A percentile compares a stretch with the other conserved stretches of the same genome.
Evolutionary conservation across 2,888 invertebrate genomes (phyloP).

Genomic region (Hirtodrosophila trivittata): DNA sequence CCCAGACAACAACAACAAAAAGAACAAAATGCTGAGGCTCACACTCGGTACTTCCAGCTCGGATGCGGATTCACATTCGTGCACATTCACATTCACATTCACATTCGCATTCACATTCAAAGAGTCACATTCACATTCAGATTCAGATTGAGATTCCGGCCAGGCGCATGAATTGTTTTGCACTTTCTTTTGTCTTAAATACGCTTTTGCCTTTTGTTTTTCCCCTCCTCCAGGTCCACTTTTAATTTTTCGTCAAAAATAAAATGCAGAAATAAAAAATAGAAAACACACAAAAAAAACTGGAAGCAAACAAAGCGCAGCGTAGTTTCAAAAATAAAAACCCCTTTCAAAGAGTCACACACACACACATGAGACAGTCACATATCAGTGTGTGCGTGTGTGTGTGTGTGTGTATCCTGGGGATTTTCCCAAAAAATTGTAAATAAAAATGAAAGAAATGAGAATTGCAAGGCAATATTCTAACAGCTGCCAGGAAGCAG

Average conservation of each 20-base stretch:
- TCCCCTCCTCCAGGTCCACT: slow-evolving; percentile 15
- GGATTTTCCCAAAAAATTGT: slow-evolving; percentile 27
- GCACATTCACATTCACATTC: slow-evolving; percentile 18
- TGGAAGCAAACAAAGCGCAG: slow-evolving; percentile 54
- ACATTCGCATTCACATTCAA: slow-evolving; percentile 27
- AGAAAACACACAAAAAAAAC: no score
- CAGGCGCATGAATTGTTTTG: slow-evolving; percentile 73
- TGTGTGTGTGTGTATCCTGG: slow-evolving; percentile 24
- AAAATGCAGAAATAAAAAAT: slow-evolving; percentile 19
- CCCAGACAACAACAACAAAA: slow-evolving; percentile 28
- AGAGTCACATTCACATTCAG: slow-evolving; percentile 22
- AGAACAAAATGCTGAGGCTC: slow-evolving; percentile 12
- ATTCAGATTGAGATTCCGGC: slow-evolving; percentile 41
- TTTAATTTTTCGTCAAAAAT: slow-evolving; percentile 49
- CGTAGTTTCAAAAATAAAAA: slow-evolving; percentile 34
- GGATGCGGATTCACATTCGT: slow-evolving; percentile 7
- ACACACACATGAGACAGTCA: slow-evolving; percentile 1
- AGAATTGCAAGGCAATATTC: slow-evolving; percentile 19
- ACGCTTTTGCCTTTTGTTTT: slow-evolving; percentile 61
- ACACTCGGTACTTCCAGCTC: slow-evolving; percentile 1
- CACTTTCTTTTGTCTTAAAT: slow-evolving; percentile 79
- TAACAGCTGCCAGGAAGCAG: slow-evolving; percentile 16
- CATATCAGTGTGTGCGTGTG: not conserved
- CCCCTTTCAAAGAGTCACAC: slow-evolving; percentile 17
- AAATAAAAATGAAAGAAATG: no score